Base-by-base conservation (phyloP, 2,888 invertebrate genomes). In the Papilio protenor region DNA sequence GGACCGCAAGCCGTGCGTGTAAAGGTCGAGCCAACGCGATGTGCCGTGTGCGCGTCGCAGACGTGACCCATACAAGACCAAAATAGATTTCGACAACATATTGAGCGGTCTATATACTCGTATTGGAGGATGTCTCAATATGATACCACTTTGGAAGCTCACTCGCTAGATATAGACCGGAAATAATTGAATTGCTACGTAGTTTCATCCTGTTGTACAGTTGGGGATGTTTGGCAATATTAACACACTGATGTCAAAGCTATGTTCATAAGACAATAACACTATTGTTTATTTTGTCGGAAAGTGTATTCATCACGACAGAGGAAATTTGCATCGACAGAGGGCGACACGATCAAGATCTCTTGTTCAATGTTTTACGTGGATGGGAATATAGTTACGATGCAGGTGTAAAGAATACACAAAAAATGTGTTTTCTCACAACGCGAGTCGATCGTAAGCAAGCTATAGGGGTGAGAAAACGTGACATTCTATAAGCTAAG, bases 1-100 rank as follows among this genome's bases (percentile, higher is more conserved):
- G 87, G 86, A 84, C 81, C 86, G 85, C 89, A 85, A 87, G 83
- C 83, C 89, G 85, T 85, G 89, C 89, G 88, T 90, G 86, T 88
- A 91, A 90, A 89, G 90, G 90, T 88, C 84, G 84, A 79, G 81
- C 83, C 83, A 83, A 79, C 76, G 73, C 84, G 76, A 64, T 47
- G 52, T 61, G 49, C 71, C 77, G 72, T 73, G 75, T 78, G 66
- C 75, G 76, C 73, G 79, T 75, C 75, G 73, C 64, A 70, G 21
- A 79, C 77, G 77, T 70, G 78, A 75, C 66, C 79, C 71, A 49
- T 55, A 77, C 76, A 76, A 49, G 78, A 73, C 80, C 77, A 81
- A 82, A 83, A 82, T 82, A 82, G 81, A 84, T 81, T 82, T 79
- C 75, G 77, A 80, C 80, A 78, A 81, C 77, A 78, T 76, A 80